Evolutionary conservation across 1,140 invertebrate genomes (phyloP), one percentile per base, ranked within the genome.

Genomic region (Acromyrmex charruanus): DNA sequence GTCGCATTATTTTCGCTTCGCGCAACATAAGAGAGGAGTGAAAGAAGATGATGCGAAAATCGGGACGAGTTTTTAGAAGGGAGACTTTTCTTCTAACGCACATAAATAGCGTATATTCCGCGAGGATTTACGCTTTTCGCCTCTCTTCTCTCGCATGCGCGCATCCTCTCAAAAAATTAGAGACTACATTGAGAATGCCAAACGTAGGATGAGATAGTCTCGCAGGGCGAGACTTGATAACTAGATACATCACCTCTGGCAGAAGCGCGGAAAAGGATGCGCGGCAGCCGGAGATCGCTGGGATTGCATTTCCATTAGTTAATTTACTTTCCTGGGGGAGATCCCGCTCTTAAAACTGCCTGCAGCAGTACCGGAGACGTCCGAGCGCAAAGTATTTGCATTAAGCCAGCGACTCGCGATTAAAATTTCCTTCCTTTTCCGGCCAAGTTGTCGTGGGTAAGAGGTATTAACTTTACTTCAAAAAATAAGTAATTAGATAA

Each of bases 241-340:
- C 10, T 66, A 75, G 77, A 18, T 75, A 58, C 85, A 74, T 58
- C 81, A 71, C n/a, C 77, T 28, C 77, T 28, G 51, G 25, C 7
- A 39, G 28, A 10, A 59, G 49, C 3, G 49, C 12, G 21, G 25
- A 58, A 72, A 74, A 72, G 31, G 71, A 63, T 68, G 55, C 63
- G 31, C 51, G 58, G 66, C 77, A 85, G 51, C 84, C 80, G 80
- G 80, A 75, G 55, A 84, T 84, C 69, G 69, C 55, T 69, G 53
- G 87, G 90, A 91, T 91, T 91, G 89, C 90, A 87, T 91, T 91
- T 91, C 90, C 90, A 91, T 91, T 91, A 91, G 90, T 90, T 91
- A 91, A 91, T 91, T 91, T 89, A 85, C 87, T 91, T 87, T 88
- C 53, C 58, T 14, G 58, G n/a, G 55, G 77, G 31, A 31, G 71